These are phyloP conservation scores for Ladona fulva DNA, from an alignment of 1,140 invertebrate genomes.

Conservation along the genomic window DNA sequence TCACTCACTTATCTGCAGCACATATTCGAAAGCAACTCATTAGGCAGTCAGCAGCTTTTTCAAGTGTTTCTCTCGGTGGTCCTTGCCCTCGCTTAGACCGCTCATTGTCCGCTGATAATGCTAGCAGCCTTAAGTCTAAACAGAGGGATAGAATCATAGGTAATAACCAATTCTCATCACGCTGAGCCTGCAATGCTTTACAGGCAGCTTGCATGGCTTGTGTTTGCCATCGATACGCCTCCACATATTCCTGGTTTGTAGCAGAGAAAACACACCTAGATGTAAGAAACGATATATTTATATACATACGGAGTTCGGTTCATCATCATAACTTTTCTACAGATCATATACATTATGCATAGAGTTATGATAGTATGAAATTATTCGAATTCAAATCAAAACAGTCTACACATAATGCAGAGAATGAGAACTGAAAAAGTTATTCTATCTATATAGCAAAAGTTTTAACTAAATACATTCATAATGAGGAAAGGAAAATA, in stretches of 20 bases:
- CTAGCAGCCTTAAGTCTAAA: conserved; percentile 77
- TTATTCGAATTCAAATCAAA: too few relatives aligned
- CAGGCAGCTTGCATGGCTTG: conserved; percentile 58
- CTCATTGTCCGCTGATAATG: conserved; percentile 62
- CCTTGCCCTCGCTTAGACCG: conserved; percentile 40
- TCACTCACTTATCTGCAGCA: conserved; percentile 76
- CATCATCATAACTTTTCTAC: too few relatives aligned
- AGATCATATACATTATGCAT: too few relatives aligned
- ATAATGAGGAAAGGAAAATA: too few relatives aligned
- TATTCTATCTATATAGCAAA: too few relatives aligned
- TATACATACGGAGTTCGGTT: too few relatives aligned
- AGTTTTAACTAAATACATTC: too few relatives aligned
- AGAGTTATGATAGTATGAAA: too few relatives aligned
- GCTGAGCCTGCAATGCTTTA: conserved; percentile 75
- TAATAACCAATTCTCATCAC: conserved; percentile 94
- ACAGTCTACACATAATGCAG: too few relatives aligned
- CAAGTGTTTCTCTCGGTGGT: conserved; percentile 67
- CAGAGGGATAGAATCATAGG: conserved; percentile 84
- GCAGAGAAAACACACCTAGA: background rate
- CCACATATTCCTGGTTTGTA: background rate
- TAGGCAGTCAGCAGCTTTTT: conserved; percentile 88
- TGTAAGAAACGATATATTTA: too few relatives aligned
- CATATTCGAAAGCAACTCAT: conserved; percentile 94
- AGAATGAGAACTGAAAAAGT: too few relatives aligned
- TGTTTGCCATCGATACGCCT: background rate